Evolutionary conservation across 1,140 invertebrate genomes (phyloP).

Genomic region (Ips nitidus): DNA sequence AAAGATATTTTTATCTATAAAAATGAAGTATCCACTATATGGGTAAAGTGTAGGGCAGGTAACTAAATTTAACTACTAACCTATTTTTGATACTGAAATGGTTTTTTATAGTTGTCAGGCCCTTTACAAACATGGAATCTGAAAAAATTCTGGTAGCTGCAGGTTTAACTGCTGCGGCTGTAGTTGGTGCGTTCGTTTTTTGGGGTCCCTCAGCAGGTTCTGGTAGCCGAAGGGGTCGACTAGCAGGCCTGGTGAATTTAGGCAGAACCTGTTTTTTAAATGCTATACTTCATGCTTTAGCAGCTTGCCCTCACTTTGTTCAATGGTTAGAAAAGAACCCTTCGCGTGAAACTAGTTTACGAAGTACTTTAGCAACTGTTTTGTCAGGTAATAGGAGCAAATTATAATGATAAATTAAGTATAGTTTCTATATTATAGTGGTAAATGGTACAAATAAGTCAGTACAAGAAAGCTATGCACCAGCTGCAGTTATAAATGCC

Average conservation of each 20-base stretch:
- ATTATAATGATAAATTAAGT: constrained; percentile 5
- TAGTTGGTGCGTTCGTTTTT: constrained; percentile 74
- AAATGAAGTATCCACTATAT: too few species aligned
- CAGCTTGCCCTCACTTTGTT: constrained; percentile 78
- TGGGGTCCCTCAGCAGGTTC: constrained; percentile 70
- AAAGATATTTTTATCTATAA: too few species aligned
- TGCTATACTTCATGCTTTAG: constrained; percentile 79
- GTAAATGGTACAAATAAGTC: constrained; percentile 77
- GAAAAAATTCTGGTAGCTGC: constrained; percentile 70
- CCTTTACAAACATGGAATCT: constrained; percentile 58
- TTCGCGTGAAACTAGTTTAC: constrained; percentile 47
- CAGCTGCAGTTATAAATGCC: constrained; percentile 74
- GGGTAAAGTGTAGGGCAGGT: too few species aligned
- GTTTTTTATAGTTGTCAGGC: too few species aligned
- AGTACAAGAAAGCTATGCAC: constrained; percentile 59
- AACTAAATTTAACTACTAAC: too few species aligned
- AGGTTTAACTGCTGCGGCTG: constrained; percentile 72
- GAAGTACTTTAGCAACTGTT: constrained; percentile 47
- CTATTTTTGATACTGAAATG: too few species aligned
- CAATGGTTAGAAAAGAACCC: constrained; percentile 73
- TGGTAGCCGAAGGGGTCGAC: constrained; percentile 64
- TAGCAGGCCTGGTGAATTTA: constrained; percentile 80
- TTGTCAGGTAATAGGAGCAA: constrained; percentile 45
- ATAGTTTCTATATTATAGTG: constrained; percentile 54
- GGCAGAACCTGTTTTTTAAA: constrained; percentile 87